phyloP scores from a whole-genome alignment of 2,113 vertebrate genomes.

The Actenoides lindsayi region DNA sequence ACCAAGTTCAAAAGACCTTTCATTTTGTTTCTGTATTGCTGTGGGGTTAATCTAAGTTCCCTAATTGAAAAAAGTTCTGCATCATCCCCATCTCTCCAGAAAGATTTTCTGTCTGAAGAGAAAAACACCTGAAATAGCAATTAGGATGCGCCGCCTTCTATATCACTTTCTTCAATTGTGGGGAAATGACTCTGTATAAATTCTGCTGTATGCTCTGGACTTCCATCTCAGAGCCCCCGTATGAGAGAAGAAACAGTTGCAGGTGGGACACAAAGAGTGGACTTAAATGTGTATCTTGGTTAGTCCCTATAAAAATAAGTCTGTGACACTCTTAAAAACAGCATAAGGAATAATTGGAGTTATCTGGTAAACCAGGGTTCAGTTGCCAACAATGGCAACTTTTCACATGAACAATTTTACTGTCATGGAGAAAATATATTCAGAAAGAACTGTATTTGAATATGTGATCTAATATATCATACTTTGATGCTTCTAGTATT shows the following conservation, averaged over 20 bases:
- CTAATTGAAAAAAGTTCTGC: background rate
- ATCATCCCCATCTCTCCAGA: background rate
- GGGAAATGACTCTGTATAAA: background rate
- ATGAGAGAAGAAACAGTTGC: background rate
- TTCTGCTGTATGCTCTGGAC: background rate
- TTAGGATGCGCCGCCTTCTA: background rate
- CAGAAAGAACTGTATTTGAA: background rate
- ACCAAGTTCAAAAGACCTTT: background rate
- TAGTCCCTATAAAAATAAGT: background rate
- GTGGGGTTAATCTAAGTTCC: background rate
- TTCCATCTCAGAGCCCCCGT: background rate
- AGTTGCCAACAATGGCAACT: background rate
- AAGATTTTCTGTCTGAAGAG: background rate
- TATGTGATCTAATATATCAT: background rate
- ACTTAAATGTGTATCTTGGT: background rate
- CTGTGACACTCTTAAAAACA: background rate
- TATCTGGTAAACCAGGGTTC: background rate
- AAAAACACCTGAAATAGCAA: background rate
- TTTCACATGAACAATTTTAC: background rate
- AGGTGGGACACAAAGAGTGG: fast-evolving
- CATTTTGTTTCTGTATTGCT: background rate
- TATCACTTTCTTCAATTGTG: background rate
- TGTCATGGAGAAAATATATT: background rate
- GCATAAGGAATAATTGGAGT: background rate
- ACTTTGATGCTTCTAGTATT: background rate